phyloP scores from a whole-genome alignment of 1,140 invertebrate species.

The Centruroides vittatus region DNA sequence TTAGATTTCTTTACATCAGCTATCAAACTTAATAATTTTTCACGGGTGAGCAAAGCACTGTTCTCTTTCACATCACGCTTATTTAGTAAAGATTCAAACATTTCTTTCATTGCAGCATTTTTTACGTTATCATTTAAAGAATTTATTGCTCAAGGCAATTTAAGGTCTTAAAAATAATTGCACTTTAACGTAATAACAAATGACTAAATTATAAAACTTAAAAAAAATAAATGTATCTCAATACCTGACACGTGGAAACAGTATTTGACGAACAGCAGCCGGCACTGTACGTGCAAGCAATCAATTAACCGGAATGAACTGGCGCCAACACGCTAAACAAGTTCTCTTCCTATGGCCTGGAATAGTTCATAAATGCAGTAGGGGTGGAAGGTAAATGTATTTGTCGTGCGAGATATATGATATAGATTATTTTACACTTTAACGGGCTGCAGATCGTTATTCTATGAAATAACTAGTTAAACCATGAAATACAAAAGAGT shows the following conservation, averaged over 20 bases:
- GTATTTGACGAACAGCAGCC: conserved; percentile 11
- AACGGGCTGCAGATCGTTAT: too few relatives aligned
- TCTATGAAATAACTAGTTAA: too few relatives aligned
- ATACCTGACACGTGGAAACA: conserved; percentile 9
- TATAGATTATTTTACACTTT: too few relatives aligned
- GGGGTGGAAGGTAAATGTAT: conserved; percentile 13
- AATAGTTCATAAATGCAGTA: conserved; percentile 13
- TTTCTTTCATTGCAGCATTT: neutral
- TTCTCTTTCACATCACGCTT: conserved; percentile 1
- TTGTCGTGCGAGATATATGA: conserved; percentile 6
- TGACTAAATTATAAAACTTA: conserved; percentile 5
- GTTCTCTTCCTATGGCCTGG: conserved; percentile 11
- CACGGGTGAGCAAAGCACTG: too few relatives aligned
- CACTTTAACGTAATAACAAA: conserved; percentile 7
- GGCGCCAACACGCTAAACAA: too few relatives aligned
- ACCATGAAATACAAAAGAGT: too few relatives aligned
- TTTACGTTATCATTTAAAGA: neutral
- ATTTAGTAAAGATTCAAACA: neutral
- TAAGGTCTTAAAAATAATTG: conserved; percentile 10
- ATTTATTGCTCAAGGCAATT: conserved; percentile 5
- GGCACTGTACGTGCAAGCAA: too few relatives aligned
- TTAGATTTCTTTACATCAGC: too few relatives aligned
- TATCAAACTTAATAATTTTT: too few relatives aligned
- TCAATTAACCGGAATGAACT: too few relatives aligned
- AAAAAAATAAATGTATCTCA: conserved; percentile 5